Percentiles rank a stretch among this genome's conserved stretches.
phyloP scores from a whole-genome alignment of 2,797 vertebrate genomes.

The Pygocentrus nattereri region DNA sequence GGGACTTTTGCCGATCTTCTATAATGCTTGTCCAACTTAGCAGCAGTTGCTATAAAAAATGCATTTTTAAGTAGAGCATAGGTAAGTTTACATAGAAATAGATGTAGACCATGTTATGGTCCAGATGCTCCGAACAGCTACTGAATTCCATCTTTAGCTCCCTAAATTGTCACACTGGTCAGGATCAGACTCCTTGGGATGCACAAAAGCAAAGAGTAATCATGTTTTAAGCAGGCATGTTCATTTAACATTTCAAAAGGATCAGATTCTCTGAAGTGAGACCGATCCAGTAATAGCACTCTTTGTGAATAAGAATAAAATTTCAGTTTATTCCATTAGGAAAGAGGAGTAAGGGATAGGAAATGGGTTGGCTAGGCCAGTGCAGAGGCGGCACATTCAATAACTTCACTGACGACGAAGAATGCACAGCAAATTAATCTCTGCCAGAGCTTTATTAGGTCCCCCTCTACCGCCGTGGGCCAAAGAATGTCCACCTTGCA shows the following conservation, averaged over 20 bases:
- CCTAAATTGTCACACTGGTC: not conserved
- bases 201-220: not conserved
- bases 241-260: slow-evolving; percentile 16
- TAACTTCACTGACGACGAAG: slow-evolving; percentile 11
- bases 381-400: slow-evolving; percentile 10
- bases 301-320: slow-evolving; percentile 14
- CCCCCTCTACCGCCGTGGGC: slow-evolving; percentile 4
- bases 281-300: not conserved
- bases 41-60: not conserved
- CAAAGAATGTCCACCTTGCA: slow-evolving; percentile 3
- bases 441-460: slow-evolving; percentile 35
- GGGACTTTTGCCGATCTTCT: not conserved
- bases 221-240: not conserved
- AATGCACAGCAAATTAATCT: slow-evolving; percentile 35
- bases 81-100: not conserved
- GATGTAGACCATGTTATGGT: not conserved
- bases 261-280: not conserved
- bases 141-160: too few relatives aligned
- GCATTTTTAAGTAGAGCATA: not conserved
- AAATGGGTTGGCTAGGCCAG: slow-evolving; percentile 11
- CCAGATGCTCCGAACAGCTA: too few relatives aligned
- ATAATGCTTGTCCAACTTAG: not conserved
- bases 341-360: not conserved
- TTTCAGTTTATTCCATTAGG: slow-evolving; percentile 27
- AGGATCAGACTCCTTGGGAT: not conserved